Conservation (phyloP, 2,888 invertebrate genomes). For the Salpingus planirostris region DNA sequence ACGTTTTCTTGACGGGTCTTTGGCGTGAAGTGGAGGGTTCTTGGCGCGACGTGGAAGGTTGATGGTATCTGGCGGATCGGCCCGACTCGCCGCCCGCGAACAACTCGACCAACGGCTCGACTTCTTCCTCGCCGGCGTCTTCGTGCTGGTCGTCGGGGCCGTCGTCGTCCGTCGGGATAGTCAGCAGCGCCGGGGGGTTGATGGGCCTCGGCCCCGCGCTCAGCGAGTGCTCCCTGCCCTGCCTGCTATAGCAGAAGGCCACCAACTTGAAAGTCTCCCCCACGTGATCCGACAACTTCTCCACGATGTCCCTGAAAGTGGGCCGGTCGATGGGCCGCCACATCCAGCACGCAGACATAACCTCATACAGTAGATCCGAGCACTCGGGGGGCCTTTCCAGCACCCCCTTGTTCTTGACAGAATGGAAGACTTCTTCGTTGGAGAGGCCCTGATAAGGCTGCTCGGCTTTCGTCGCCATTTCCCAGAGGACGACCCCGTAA, state of each 20-base stretch:
- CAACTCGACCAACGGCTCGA: constrained; percentile 24
- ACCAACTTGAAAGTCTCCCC: constrained; percentile 49
- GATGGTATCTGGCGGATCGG: constrained; percentile 22
- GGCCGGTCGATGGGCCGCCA: constrained; percentile 56
- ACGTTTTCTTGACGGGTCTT: constrained; percentile 15
- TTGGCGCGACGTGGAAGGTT: not conserved
- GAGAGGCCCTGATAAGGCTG: constrained; percentile 64
- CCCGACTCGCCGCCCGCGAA: constrained; percentile 20
- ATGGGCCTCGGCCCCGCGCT: constrained; percentile 23
- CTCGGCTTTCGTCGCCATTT: constrained; percentile 64
- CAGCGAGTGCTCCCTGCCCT: constrained; percentile 46
- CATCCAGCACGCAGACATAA: constrained; percentile 63
- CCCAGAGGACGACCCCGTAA: constrained; percentile 68
- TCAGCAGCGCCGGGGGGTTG: constrained; percentile 29
- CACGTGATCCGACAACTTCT: constrained; percentile 48
- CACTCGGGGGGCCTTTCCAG: constrained; percentile 56
- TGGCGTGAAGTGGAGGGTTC: constrained; percentile 20
- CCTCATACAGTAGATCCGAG: constrained; percentile 53
- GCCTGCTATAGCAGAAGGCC: constrained; percentile 57
- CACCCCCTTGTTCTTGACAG: constrained; percentile 48
- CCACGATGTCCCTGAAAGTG: constrained; percentile 53
- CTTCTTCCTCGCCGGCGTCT: constrained; percentile 26
- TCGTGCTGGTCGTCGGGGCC: constrained; percentile 20
- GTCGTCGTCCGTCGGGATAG: constrained; percentile 12
- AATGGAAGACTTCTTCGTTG: constrained; percentile 54